A percentile compares a stretch with the other conserved stretches of the same genome.
phyloP scores from a whole-genome alignment of 2,888 invertebrate species.

The Eupeodes luniger region DNA sequence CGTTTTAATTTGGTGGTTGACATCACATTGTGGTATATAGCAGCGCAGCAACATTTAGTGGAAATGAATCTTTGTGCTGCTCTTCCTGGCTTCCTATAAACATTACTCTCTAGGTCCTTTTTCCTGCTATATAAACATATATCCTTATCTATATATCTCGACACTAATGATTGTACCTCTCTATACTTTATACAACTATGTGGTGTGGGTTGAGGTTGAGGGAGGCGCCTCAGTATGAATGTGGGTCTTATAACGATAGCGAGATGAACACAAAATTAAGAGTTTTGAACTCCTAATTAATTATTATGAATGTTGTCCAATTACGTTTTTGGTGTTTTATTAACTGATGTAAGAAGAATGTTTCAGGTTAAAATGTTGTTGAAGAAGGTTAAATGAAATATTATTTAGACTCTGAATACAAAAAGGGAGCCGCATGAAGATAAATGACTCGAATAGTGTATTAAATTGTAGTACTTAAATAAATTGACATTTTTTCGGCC shows the following conservation, averaged over 20 bases:
- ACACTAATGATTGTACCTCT: slow-evolving; percentile 3
- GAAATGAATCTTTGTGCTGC: slow-evolving; percentile 47
- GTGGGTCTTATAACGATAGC: not conserved
- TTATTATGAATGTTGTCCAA: slow-evolving; percentile 41
- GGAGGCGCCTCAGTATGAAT: not conserved
- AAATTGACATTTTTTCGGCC: not conserved
- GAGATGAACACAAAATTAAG: slow-evolving; percentile 36
- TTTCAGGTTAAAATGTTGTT: slow-evolving; percentile 26
- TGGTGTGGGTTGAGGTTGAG: not conserved
- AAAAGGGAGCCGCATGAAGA: not conserved
- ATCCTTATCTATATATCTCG: not conserved
- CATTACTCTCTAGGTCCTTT: slow-evolving; percentile 16
- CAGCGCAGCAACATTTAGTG: slow-evolving; percentile 44
- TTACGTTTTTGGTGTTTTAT: slow-evolving; percentile 32
- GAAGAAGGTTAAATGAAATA: slow-evolving; percentile 22
- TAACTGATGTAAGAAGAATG: slow-evolving; percentile 38
- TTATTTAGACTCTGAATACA: not conserved
- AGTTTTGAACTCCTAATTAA: slow-evolving; percentile 47
- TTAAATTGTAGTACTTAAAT: slow-evolving; percentile 2
- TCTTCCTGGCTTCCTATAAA: slow-evolving; percentile 26
- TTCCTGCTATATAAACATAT: not conserved
- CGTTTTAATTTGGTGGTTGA: slow-evolving; percentile 69
- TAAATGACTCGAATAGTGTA: slow-evolving; percentile 30
- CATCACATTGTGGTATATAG: slow-evolving; percentile 54
- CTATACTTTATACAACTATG: not conserved